Percentiles rank a stretch among this genome's conserved stretches.
Conservation (phyloP, 2,113 vertebrate genomes). For the Physeter macrocephalus region DNA sequence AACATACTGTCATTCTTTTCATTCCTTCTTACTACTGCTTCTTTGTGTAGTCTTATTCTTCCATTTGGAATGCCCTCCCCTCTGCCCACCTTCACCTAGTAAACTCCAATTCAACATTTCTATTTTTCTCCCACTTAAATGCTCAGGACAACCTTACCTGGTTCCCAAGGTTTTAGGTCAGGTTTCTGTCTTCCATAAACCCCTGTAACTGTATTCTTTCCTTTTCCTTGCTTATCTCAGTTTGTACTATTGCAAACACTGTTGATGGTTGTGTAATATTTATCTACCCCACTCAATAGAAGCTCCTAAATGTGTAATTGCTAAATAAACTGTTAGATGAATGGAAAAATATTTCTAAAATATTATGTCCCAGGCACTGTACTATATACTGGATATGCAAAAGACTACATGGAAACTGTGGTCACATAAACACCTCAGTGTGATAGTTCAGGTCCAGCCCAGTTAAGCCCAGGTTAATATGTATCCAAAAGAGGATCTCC, state of each 20-base stretch:
- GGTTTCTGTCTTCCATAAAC: neutral
- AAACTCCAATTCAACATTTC: neutral
- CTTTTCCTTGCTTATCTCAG: neutral
- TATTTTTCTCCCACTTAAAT: neutral
- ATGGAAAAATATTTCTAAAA: neutral
- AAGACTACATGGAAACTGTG: neutral
- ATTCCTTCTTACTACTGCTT: neutral
- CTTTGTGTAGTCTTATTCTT: neutral
- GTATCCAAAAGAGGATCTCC: neutral
- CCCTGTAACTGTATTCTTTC: neutral
- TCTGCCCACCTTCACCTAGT: neutral
- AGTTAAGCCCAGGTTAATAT: neutral
- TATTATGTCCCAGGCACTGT: neutral
- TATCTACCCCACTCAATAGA: neutral
- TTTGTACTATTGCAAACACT: neutral
- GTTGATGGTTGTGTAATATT: neutral
- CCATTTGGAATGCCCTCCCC: neutral
- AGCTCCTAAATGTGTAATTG: neutral
- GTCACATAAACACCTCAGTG: neutral
- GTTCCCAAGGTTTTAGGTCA: neutral
- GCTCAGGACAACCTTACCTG: neutral
- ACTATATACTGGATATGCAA: neutral
- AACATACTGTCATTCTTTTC: neutral
- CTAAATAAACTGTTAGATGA: neutral
- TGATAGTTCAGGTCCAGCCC: neutral